Conservation (phyloP, 1,140 invertebrate genomes). For the Coenobita brevimanus region DNA sequence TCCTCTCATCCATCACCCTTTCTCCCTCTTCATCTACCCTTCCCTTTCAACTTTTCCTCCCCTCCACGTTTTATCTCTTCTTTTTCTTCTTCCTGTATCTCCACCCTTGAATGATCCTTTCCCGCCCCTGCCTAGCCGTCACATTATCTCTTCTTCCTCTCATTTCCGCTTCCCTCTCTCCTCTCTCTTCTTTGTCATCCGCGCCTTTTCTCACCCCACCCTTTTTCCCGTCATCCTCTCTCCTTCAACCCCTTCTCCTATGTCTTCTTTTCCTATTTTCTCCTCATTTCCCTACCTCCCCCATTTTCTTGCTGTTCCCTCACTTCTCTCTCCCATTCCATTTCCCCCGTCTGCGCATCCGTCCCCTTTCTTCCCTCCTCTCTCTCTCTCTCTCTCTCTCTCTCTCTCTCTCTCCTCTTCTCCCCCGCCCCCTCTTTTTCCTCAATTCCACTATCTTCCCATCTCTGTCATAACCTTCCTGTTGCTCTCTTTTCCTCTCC, state of each 20-base stretch:
- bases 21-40: not conserved
- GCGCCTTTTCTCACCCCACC: not conserved
- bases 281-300: too few species aligned
- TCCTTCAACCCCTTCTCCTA: not conserved
- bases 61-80: not conserved
- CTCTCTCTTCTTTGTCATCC: not conserved
- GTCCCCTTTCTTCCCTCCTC: not conserved
- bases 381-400: not conserved
- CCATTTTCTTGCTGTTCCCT: not conserved
- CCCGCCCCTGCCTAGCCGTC: too few species aligned
- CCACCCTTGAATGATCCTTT: too few species aligned
- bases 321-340: not conserved
- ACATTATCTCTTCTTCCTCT: too few species aligned
- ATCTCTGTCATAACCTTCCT: too few species aligned
- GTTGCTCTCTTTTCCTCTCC: too few species aligned
- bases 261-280: too few species aligned
- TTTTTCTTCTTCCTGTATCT: not conserved
- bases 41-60: not conserved
- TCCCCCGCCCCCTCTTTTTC: not conserved
- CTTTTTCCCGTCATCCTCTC: not conserved
- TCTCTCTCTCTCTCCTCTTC: not conserved
- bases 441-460: not conserved
- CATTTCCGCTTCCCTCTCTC: not conserved
- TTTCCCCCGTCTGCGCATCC: not conserved
- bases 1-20: not conserved